These are phyloP conservation scores for Drosophila athabasca DNA, from an alignment of 1,140 invertebrate species.

Conservation along the genomic window DNA sequence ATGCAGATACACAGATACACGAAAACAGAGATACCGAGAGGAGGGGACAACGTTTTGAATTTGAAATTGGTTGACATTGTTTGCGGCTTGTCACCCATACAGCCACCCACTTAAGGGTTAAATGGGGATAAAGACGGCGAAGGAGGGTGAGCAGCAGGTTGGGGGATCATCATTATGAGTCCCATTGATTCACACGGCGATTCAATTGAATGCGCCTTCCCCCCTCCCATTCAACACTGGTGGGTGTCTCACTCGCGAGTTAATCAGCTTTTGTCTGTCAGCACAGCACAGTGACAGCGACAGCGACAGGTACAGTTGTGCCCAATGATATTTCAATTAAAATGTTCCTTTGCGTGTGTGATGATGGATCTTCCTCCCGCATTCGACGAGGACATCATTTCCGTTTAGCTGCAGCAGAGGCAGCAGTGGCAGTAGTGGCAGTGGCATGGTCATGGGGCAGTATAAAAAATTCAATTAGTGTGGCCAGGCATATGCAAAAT, in stretches of 20 bases:
- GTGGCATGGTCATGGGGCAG: not conserved
- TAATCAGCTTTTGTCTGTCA: constrained; percentile 63
- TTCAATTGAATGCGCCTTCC: constrained; percentile 62
- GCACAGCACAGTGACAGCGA: not conserved
- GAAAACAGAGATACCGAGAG: too few species aligned
- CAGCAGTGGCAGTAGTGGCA: constrained; percentile 1
- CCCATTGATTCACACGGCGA: constrained; percentile 45
- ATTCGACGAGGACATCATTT: constrained; percentile 46
- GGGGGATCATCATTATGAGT: constrained; percentile 20
- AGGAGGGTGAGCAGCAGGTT: not conserved
- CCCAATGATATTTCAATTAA: constrained; percentile 46
- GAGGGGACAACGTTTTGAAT: constrained; percentile 46
- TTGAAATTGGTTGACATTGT: constrained; percentile 56
- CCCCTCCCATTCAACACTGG: too few species aligned
- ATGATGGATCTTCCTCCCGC: constrained; percentile 12
- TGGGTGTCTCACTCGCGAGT: constrained; percentile 30
- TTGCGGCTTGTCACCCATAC: constrained; percentile 39
- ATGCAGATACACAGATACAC: too few species aligned
- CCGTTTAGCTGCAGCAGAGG: constrained; percentile 20
- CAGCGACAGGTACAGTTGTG: constrained; percentile 55
- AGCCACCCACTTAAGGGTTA: constrained; percentile 47
- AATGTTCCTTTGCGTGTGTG: not conserved
- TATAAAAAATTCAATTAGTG: constrained; percentile 40
- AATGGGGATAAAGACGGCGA: constrained; percentile 11
- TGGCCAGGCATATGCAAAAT: constrained; percentile 12